These are phyloP conservation scores for Antedon mediterranea DNA, from an alignment of 53 echinoderm and acorn worm species.

Conservation along the genomic window DNA sequence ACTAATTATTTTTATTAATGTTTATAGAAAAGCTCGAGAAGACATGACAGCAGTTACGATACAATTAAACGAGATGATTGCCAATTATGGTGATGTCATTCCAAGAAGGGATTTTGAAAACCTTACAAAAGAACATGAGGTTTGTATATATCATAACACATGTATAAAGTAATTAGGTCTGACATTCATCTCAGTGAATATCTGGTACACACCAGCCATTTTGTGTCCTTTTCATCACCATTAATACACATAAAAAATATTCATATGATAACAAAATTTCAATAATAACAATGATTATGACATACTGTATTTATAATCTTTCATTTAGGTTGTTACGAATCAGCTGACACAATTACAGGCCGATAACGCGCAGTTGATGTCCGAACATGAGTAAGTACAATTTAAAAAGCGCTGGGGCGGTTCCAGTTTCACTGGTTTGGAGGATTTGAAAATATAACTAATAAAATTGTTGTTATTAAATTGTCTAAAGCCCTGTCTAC, in stretches of 20 bases:
- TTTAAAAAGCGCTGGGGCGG: too few relatives aligned
- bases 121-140: slow-evolving; percentile 59
- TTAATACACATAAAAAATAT: too few relatives aligned
- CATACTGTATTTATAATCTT: background rate
- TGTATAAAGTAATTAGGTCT: slow-evolving; percentile 44
- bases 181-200: slow-evolving; percentile 15
- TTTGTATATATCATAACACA: slow-evolving; percentile 4
- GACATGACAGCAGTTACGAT: slow-evolving; percentile 72
- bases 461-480: too few relatives aligned
- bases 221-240: too few relatives aligned
- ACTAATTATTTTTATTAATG: too few relatives aligned
- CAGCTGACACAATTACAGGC: background rate
- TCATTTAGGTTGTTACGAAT: background rate
- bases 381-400: slow-evolving; percentile 82
- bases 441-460: too few relatives aligned
- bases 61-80: slow-evolving; percentile 83
- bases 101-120: slow-evolving; percentile 89
- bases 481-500: too few relatives aligned
- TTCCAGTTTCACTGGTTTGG: too few relatives aligned
- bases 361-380: slow-evolving; percentile 56
- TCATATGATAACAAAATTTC: too few relatives aligned
- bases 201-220: too few relatives aligned
- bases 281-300: too few relatives aligned
- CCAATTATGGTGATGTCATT: slow-evolving; percentile 97
- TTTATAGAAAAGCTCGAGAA: slow-evolving; percentile 80